phyloP scores from a whole-genome alignment of 2,113 vertebrate species.

The Callaeas wilsoni region DNA sequence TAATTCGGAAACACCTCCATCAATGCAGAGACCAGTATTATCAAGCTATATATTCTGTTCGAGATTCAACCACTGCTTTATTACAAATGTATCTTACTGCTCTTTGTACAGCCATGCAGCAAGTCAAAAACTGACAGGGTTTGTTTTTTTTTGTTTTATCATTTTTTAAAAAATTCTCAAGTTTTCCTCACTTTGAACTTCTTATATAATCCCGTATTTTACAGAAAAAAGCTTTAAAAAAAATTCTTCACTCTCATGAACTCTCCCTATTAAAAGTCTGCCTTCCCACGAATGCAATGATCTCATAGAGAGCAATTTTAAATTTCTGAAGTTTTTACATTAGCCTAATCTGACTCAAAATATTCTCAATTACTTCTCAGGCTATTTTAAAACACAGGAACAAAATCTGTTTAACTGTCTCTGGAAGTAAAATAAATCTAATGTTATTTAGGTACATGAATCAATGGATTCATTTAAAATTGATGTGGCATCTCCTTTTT shows the following conservation, averaged over 20 bases:
- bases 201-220: background rate
- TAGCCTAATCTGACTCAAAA: background rate
- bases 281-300: background rate
- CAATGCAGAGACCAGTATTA: background rate
- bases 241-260: background rate
- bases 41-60: background rate
- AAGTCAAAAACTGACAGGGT: background rate
- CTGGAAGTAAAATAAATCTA: constrained; percentile 7
- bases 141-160: background rate
- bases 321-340: background rate
- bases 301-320: background rate
- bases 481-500: background rate
- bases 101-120: background rate
- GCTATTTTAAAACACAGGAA: background rate
- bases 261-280: background rate
- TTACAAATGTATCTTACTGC: background rate
- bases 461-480: background rate
- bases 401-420: background rate
- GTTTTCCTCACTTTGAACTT: background rate
- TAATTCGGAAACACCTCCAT: background rate
- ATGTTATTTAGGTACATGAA: background rate
- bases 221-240: background rate
- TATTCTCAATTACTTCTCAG: background rate
- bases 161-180: background rate
- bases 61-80: background rate